Evolutionary conservation across 2,888 invertebrate genomes (phyloP).

Genomic region (Heliconius erato): DNA sequence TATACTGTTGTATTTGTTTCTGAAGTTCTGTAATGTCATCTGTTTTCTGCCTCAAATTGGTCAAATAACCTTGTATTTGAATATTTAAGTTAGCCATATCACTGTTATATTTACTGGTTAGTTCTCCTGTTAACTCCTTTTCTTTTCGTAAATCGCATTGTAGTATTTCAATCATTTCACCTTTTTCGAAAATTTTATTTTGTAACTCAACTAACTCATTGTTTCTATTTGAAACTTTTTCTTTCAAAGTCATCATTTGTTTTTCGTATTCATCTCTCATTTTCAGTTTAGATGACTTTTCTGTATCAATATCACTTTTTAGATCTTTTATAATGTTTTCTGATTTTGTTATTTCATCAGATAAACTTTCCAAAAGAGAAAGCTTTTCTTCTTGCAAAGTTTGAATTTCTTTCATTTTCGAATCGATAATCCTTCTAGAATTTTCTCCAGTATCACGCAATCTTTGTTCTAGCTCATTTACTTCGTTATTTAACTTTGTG

Average conservation of each 20-base stretch:
- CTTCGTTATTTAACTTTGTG: constrained; percentile 70
- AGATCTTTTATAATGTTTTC: constrained; percentile 66
- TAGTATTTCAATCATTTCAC: constrained; percentile 70
- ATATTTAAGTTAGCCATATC: constrained; percentile 59
- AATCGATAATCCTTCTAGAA: constrained; percentile 64
- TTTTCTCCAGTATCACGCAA: constrained; percentile 66
- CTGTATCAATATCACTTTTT: constrained; percentile 65
- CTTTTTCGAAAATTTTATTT: constrained; percentile 70
- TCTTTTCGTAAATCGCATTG: constrained; percentile 68
- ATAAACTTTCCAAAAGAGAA: constrained; percentile 68
- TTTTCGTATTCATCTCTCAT: constrained; percentile 73
- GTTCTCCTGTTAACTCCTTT: constrained; percentile 61
- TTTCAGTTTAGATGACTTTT: constrained; percentile 66
- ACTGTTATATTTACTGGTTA: constrained; percentile 61
- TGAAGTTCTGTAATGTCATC: constrained; percentile 62
- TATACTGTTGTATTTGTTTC: constrained; percentile 56
- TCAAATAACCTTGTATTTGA: constrained; percentile 58
- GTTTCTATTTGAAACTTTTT: constrained; percentile 75
- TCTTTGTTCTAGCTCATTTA: constrained; percentile 73
- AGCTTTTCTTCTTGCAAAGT: constrained; percentile 75
- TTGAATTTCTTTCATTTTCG: constrained; percentile 72
- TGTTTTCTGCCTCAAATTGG: constrained; percentile 59
- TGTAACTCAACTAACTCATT: constrained; percentile 78
- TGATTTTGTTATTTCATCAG: constrained; percentile 70
- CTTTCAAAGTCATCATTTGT: constrained; percentile 74